phyloP scores from a whole-genome alignment of 2,888 invertebrate genomes.

The Epinotia nisella region DNA sequence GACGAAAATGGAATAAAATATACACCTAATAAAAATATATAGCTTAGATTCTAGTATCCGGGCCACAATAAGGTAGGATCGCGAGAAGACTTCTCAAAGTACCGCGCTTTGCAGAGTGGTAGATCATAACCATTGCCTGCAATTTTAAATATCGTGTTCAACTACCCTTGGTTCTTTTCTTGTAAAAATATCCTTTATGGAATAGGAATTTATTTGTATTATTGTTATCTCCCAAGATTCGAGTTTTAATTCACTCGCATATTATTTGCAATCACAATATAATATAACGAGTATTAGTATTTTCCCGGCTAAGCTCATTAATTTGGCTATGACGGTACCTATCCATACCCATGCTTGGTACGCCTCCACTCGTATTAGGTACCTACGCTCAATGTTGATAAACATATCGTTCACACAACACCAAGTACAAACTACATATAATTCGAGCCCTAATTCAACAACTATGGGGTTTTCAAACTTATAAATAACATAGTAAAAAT shows the following conservation, averaged over 20 bases:
- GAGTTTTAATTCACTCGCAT: constrained; percentile 4
- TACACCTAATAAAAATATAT: constrained; percentile 23
- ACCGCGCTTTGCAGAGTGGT: background rate
- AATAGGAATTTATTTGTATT: constrained; percentile 15
- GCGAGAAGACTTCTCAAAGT: background rate
- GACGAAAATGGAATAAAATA: background rate
- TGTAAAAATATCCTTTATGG: constrained; percentile 26
- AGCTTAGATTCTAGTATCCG: constrained; percentile 9
- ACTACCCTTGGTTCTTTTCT: constrained; percentile 22
- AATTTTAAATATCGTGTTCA: constrained; percentile 19
- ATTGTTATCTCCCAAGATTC: background rate
- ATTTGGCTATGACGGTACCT: constrained; percentile 26
- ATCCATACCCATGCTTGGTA: background rate
- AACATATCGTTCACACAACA: constrained; percentile 22
- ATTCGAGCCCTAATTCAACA: background rate
- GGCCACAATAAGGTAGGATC: background rate
- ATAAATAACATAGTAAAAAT: too few relatives aligned
- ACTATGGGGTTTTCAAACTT: background rate
- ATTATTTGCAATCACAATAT: constrained; percentile 14
- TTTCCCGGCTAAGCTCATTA: constrained; percentile 24
- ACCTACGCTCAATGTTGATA: background rate
- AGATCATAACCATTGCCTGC: background rate
- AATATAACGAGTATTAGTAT: constrained; percentile 6
- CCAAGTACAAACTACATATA: constrained; percentile 4
- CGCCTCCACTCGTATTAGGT: constrained; percentile 1